A percentile compares a stretch with the other conserved stretches of the same genome.
Conservation (phyloP, 2,888 invertebrate species). For the Parnassius orleans region DNA sequence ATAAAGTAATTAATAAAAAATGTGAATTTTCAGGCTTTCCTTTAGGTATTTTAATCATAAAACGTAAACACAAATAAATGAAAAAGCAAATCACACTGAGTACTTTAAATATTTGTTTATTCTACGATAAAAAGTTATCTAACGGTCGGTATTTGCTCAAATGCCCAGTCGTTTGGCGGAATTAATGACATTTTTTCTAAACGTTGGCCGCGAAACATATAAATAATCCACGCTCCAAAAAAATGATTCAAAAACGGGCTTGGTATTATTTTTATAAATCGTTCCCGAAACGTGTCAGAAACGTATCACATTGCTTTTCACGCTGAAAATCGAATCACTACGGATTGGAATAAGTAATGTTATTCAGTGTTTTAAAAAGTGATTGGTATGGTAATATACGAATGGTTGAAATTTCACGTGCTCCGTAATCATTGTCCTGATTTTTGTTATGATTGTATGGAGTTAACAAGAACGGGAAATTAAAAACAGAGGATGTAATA, state of each 20-base stretch:
- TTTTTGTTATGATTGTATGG: constrained; percentile 15
- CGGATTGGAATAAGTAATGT: constrained; percentile 37
- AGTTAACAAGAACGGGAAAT: background rate
- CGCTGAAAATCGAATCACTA: constrained; percentile 38
- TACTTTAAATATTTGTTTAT: constrained; percentile 23
- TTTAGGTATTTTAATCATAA: too few relatives aligned
- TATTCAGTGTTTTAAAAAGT: constrained; percentile 37
- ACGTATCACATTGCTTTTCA: constrained; percentile 41
- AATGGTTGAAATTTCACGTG: constrained; percentile 22
- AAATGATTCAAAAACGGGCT: constrained; percentile 33
- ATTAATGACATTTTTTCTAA: constrained; percentile 38
- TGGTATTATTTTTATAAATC: constrained; percentile 42
- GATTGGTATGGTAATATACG: constrained; percentile 31
- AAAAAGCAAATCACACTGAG: constrained; percentile 18
- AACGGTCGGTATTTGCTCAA: constrained; percentile 31
- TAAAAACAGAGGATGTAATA: too few relatives aligned
- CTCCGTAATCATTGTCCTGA: constrained; percentile 11
- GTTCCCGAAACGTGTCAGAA: constrained; percentile 38
- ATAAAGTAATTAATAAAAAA: too few relatives aligned
- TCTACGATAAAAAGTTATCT: constrained; percentile 26
- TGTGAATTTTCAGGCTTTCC: too few relatives aligned
- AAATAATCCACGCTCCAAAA: constrained; percentile 35
- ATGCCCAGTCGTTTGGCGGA: constrained; percentile 33
- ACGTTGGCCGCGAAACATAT: constrained; percentile 34
- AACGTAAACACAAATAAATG: constrained; percentile 19